Evolutionary conservation across 2,888 invertebrate species (phyloP).

Genomic region (Crematogaster levior): DNA sequence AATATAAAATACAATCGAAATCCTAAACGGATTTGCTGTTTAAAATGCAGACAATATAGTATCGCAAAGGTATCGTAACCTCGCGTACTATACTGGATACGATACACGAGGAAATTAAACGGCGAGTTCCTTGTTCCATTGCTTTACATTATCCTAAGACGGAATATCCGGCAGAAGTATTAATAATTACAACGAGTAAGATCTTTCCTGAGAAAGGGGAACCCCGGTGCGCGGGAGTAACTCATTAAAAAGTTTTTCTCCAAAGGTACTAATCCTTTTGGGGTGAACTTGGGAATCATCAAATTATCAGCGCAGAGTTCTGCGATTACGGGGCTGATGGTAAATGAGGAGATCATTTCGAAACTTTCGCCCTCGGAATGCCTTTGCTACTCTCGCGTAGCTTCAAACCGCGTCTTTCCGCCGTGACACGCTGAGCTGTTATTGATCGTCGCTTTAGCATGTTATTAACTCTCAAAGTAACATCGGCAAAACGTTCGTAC

Average conservation of each 20-base stretch:
- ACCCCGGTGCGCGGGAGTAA: constrained; percentile 20
- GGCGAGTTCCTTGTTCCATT: background rate
- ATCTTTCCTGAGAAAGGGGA: constrained; percentile 13
- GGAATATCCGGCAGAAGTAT: constrained; percentile 50
- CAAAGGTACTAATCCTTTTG: constrained; percentile 56
- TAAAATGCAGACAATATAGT: background rate
- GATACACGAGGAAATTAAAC: constrained; percentile 48
- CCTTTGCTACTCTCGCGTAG: constrained; percentile 4
- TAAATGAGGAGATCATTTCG: constrained; percentile 62
- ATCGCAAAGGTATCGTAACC: background rate
- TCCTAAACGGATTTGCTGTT: constrained; percentile 1
- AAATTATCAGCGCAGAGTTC: constrained; percentile 62
- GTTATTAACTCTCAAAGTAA: constrained; percentile 53
- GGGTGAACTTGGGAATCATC: constrained; percentile 56
- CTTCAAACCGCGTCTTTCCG: constrained; percentile 14
- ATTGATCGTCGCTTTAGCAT: constrained; percentile 53
- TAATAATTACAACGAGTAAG: constrained; percentile 60
- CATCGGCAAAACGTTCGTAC: background rate
- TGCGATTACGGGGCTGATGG: constrained; percentile 48
- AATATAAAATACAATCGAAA: no score
- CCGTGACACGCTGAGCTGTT: constrained; percentile 29
- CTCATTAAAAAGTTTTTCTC: constrained; percentile 69
- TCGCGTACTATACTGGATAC: background rate
- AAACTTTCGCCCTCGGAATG: constrained; percentile 51
- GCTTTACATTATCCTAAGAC: constrained; percentile 21